phyloP scores from a whole-genome alignment of 2,888 invertebrate species.

The Dryomyza anilis region DNA sequence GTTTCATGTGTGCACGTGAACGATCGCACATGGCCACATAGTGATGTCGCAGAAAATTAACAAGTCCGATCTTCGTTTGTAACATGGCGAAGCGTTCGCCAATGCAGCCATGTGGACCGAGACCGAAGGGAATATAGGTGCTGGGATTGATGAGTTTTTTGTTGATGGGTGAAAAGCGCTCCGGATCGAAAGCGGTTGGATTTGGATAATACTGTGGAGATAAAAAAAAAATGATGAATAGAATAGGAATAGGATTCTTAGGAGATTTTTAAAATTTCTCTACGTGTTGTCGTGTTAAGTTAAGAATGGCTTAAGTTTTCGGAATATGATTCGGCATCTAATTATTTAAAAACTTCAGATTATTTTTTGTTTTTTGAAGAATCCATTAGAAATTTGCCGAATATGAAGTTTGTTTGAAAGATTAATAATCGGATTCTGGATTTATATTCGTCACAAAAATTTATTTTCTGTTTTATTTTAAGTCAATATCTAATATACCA shows the following conservation, averaged over 20 bases:
- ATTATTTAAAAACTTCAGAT: too few relatives aligned
- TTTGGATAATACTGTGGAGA: conserved; percentile 53
- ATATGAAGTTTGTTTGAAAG: too few relatives aligned
- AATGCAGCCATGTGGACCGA: conserved; percentile 59
- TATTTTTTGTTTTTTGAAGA: too few relatives aligned
- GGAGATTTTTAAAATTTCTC: too few relatives aligned
- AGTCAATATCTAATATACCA: too few relatives aligned
- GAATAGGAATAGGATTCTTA: neutral
- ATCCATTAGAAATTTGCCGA: too few relatives aligned
- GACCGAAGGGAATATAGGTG: conserved; percentile 59
- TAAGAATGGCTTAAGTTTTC: too few relatives aligned
- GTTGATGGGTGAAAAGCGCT: conserved; percentile 56
- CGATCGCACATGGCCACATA: conserved; percentile 47
- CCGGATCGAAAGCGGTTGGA: conserved; percentile 57
- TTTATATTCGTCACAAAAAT: too few relatives aligned
- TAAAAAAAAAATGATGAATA: neutral
- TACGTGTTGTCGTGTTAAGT: too few relatives aligned
- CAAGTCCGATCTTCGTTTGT: conserved; percentile 58
- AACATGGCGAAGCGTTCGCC: conserved; percentile 58
- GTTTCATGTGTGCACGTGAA: conserved; percentile 48
- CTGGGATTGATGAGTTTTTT: conserved; percentile 52
- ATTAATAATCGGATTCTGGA: too few relatives aligned
- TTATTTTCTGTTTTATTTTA: too few relatives aligned
- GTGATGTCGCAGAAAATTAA: conserved; percentile 56
- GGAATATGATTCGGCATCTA: too few relatives aligned